phyloP scores from a whole-genome alignment of 30 jellyfish, hydroid and myxozoan genomes.

The Mastigias papua region DNA sequence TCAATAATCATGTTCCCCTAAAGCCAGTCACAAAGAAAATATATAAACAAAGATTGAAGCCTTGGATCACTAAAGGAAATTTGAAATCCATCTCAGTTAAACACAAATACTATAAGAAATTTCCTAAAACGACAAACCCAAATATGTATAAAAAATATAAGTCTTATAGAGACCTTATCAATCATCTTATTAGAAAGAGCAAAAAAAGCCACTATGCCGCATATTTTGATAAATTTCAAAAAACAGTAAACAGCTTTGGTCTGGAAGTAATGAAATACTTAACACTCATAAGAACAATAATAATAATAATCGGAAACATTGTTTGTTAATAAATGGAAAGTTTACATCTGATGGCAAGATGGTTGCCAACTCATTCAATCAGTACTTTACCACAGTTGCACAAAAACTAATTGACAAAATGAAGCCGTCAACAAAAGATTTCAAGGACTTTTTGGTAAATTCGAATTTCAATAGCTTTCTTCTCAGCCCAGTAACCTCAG shows the following conservation, averaged over 20 bases:
- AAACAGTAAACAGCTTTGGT: conserved; percentile 25
- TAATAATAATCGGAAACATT: background rate
- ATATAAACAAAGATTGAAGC: conserved; percentile 61
- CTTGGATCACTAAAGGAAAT: conserved; percentile 76
- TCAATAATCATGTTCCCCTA: conserved; percentile 62
- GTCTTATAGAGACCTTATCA: conserved; percentile 35
- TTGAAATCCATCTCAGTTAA: conserved; percentile 58
- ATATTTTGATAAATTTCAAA: conserved; percentile 1
- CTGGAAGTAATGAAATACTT: conserved; percentile 13
- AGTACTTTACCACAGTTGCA: conserved; percentile 15
- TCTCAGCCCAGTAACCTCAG: conserved; percentile 20
- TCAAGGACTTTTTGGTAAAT: conserved; percentile 18
- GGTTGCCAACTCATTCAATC: conserved; percentile 16
- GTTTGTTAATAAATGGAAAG: conserved; percentile 15
- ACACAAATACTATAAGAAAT: conserved; percentile 29
- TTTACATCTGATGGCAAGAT: conserved; percentile 17
- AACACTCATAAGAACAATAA: background rate
- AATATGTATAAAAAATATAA: conserved; percentile 36
- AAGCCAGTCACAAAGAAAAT: conserved; percentile 34
- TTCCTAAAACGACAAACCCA: conserved; percentile 36
- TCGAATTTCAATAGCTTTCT: conserved; percentile 17
- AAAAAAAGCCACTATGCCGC: conserved; percentile 17
- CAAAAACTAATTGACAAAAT: conserved; percentile 22
- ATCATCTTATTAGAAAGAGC: conserved; percentile 49
- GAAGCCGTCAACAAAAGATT: conserved; percentile 19